Base-by-base conservation (phyloP, 2,797 vertebrate genomes). In the Peromyscus attwateri region DNA sequence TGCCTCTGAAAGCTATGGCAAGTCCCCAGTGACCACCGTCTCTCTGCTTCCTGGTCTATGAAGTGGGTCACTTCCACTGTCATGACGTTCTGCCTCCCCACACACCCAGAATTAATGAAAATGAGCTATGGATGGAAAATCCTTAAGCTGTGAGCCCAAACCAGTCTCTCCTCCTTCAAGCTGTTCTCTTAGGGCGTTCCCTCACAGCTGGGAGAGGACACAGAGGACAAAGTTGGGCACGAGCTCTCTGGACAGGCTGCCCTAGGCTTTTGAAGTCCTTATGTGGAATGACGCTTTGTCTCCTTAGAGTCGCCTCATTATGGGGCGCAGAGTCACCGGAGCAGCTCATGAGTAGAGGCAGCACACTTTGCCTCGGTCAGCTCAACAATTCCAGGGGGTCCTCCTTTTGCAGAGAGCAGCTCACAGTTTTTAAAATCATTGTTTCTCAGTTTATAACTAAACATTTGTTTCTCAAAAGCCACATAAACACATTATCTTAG, bases 391-490 rank as follows among this genome's bases (percentile, higher is more conserved):
- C n/a, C 19, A 70, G 0, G 16, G 23, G 31, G 0, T 2, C 29
- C 57, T 89, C 2, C 49, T 29, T 70, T 77, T 91, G 21, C 60
- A 43, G 52, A 55, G 25, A 90, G 40, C 19, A 73, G 16, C 52
- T 92, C 21, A 34, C 16, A 31, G 34, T 34, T 66, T 94, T 8
- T 25, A 91, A 25, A 34, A 89, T 73, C 17, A 87, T 82, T 27
- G 0, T 91, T 37, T 93, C 60, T 92, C 52, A 89, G 55, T 90
- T 88, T 68, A 62, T 34, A 89, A 9, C 17, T 82, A 92, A 55
- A 73, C 80, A 73, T 82, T 55, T 62, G 25, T 68, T 95, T 85
- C 14, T 79, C 71, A 95, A 92, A 96, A 57, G 73, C 40, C 27
- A 84, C 64, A 70, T 87, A 73, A 96, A 92, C 80, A 40, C 6